Conservation (phyloP, 1,140 invertebrate genomes). For the Hypothenemus hampei region DNA sequence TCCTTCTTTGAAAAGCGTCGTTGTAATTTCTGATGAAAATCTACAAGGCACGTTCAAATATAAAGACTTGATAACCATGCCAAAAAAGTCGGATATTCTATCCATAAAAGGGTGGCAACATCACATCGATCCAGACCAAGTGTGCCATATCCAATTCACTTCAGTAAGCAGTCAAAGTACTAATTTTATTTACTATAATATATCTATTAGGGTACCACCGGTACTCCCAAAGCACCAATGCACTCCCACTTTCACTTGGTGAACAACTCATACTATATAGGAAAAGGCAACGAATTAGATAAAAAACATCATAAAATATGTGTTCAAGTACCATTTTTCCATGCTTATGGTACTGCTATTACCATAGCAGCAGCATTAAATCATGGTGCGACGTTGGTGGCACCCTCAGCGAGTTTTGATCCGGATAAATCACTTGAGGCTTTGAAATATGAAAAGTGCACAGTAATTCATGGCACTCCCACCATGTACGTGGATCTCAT, state of each 20-base stretch:
- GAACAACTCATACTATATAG: constrained; percentile 75
- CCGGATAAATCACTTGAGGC: constrained; percentile 62
- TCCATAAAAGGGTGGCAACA: constrained; percentile 5
- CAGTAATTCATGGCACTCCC: constrained; percentile 82
- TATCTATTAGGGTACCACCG: constrained; percentile 74
- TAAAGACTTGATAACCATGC: neutral
- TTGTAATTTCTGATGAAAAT: constrained; percentile 31
- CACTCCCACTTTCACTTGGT: constrained; percentile 77
- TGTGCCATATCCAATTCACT: constrained; percentile 22
- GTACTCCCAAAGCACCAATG: constrained; percentile 81
- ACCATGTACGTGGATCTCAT: constrained; percentile 94
- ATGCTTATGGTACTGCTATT: constrained; percentile 78
- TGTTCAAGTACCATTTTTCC: constrained; percentile 85
- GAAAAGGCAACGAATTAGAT: constrained; percentile 54
- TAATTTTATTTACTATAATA: constrained; percentile 2
- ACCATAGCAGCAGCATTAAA: constrained; percentile 59
- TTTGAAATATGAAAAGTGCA: constrained; percentile 67
- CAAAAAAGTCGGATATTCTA: constrained; percentile 8
- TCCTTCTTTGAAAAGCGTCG: constrained; percentile 35
- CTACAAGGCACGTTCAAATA: neutral
- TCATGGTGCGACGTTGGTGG: constrained; percentile 63
- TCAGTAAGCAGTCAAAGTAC: constrained; percentile 53
- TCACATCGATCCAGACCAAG: constrained; percentile 10
- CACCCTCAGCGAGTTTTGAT: constrained; percentile 66
- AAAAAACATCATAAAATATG: constrained; percentile 57